These are phyloP conservation scores for Drosophila heteroneura DNA, from an alignment of 2,888 invertebrate genomes.

Conservation along the genomic window DNA sequence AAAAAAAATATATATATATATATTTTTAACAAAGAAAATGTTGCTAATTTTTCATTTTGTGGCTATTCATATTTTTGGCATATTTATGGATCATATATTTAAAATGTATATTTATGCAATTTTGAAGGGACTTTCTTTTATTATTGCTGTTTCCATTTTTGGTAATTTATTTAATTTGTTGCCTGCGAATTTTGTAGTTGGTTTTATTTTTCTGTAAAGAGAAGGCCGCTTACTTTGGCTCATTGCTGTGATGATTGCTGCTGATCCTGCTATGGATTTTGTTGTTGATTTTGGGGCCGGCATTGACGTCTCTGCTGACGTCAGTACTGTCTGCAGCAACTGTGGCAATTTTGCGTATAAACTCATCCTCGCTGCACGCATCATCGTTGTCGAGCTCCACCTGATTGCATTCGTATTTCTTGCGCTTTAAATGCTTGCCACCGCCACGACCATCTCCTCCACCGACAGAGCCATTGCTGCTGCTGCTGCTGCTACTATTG, in stretches of 20 bases:
- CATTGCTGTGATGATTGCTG: constrained; percentile 49
- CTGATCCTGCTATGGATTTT: constrained; percentile 32
- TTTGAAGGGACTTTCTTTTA: constrained; percentile 2
- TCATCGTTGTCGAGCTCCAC: constrained; percentile 85
- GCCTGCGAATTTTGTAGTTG: not conserved
- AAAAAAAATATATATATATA: too few relatives aligned
- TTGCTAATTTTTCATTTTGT: not conserved
- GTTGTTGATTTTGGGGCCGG: constrained; percentile 7
- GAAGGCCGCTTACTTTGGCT: constrained; percentile 65
- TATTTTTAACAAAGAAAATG: not conserved
- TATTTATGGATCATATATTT: not conserved
- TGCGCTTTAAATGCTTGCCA: constrained; percentile 78
- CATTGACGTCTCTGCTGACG: constrained; percentile 10
- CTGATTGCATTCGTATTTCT: constrained; percentile 78
- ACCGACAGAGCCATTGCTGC: constrained; percentile 31
- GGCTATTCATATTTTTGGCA: not conserved
- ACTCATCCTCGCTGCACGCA: constrained; percentile 85
- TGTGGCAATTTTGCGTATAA: constrained; percentile 84
- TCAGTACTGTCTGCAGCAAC: constrained; percentile 35
- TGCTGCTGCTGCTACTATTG: constrained; percentile 17
- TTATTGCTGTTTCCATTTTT: constrained; percentile 1
- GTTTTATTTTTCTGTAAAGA: constrained; percentile 27
- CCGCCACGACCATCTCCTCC: constrained; percentile 47
- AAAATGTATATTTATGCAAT: not conserved
- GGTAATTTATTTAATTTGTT: constrained; percentile 6